phyloP scores from a whole-genome alignment of 64 coral and sea anemone species.

The Orbicella faveolata region DNA sequence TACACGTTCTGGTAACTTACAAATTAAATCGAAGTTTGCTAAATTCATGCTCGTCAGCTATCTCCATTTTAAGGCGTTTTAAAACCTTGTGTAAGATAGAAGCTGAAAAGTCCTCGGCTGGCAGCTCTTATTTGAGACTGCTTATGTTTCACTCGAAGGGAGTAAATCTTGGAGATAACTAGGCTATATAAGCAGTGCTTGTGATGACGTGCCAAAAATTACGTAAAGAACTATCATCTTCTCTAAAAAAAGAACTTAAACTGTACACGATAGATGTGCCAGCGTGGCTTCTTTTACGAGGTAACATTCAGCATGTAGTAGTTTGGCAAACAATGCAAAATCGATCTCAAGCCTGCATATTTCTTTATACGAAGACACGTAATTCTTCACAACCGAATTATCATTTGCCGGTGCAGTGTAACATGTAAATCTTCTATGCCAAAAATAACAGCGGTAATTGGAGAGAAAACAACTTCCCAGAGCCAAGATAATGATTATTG shows the following conservation, averaged over 20 bases:
- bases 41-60: neutral
- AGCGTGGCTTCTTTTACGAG: neutral
- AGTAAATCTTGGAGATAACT: neutral
- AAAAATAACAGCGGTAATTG: neutral
- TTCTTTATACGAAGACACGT: slow-evolving; percentile 17
- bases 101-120: neutral
- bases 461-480: neutral
- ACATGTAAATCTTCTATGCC: neutral
- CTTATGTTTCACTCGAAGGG: neutral
- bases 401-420: neutral
- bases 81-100: neutral
- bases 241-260: neutral
- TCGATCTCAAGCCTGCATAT: neutral
- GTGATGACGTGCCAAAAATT: slow-evolving; percentile 51
- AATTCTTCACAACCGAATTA: neutral
- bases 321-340: neutral
- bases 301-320: neutral
- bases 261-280: neutral
- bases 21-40: slow-evolving; percentile 10
- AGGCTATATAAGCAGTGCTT: neutral
- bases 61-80: neutral
- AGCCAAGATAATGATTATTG: neutral
- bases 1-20: neutral
- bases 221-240: neutral
- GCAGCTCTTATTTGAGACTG: neutral